A percentile compares a stretch with the other conserved stretches of the same genome.
These are phyloP conservation scores for Ovis aries DNA, from an alignment of 2,113 vertebrate species.

Conservation along the genomic window ARS-UI_Ramb_v3.0 NC_056062.1:93135001-93135500, in stretches of 20 bases:
- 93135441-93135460: background rate
- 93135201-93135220: background rate
- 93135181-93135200: background rate
- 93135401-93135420: background rate
- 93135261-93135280: constrained; percentile 27
- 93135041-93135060: background rate
- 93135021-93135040: background rate
- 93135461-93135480: fast-evolving
- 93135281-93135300: background rate
- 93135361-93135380: background rate
- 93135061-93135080: background rate
- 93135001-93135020: background rate
- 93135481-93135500: background rate
- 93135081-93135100: background rate
- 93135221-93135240: background rate
- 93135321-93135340: background rate
- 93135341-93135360: background rate
- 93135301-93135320: background rate
- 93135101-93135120: background rate
- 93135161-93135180: background rate
- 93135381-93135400: background rate
- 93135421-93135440: fast-evolving
- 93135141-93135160: background rate
- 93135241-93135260: constrained; percentile 39
- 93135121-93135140: background rate